phyloP scores from a whole-genome alignment of 2,888 invertebrate genomes.

The Argyra leucocephala region DNA sequence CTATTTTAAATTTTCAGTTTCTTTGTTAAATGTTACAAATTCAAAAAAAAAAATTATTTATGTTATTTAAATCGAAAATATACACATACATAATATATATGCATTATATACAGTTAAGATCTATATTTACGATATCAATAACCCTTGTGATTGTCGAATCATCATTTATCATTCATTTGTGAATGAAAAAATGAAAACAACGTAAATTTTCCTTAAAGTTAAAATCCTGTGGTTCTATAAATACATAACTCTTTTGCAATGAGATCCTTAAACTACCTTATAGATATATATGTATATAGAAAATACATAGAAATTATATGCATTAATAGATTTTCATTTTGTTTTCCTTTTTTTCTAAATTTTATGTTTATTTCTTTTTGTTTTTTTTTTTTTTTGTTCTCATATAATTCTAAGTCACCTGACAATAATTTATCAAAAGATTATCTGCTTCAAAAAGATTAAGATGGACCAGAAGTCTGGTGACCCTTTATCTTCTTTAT shows the following conservation, averaged over 20 bases:
- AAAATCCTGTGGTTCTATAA: slow-evolving; percentile 1
- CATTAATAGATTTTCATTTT: slow-evolving; percentile 4
- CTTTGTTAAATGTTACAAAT: too few species aligned
- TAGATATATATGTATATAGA: neutral
- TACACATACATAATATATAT: too few species aligned
- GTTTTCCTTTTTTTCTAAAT: neutral
- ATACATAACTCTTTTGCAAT: neutral
- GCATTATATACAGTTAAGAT: too few species aligned
- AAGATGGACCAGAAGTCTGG: slow-evolving; percentile 6
- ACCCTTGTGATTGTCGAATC: neutral
- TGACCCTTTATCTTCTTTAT: neutral
- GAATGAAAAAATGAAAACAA: neutral
- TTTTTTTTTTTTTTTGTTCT: neutral
- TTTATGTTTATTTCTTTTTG: neutral
- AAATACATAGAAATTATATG: neutral
- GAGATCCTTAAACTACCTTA: neutral
- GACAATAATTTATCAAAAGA: slow-evolving; percentile 6
- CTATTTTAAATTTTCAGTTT: too few species aligned
- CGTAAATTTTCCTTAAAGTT: neutral
- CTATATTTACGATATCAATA: neutral
- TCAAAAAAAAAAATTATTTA: too few species aligned
- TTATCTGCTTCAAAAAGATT: slow-evolving; percentile 2
- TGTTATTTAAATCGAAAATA: too few species aligned
- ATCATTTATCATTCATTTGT: slow-evolving; percentile 4
- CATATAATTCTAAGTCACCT: neutral